A percentile compares a stretch with the other conserved stretches of the same genome.
Conservation (phyloP, 2,113 vertebrate species). For the Donacobius atricapilla region DNA sequence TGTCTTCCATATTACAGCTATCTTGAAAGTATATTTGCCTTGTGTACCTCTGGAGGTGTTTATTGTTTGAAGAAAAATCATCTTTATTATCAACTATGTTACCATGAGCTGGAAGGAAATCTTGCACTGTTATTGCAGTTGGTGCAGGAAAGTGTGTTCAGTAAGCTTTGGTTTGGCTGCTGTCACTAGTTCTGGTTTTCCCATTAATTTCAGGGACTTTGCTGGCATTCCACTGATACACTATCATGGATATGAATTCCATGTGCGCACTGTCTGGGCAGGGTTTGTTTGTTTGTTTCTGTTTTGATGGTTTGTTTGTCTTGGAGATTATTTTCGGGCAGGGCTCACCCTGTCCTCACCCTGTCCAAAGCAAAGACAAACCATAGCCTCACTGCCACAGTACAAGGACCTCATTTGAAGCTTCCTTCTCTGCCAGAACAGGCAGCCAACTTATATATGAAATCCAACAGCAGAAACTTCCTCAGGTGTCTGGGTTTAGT, state of each 20-base stretch:
- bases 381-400: not conserved
- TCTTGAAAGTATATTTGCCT: not conserved
- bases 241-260: not conserved
- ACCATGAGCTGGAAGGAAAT: not conserved
- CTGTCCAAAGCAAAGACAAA: not conserved
- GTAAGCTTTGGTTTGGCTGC: not conserved
- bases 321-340: not conserved
- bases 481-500: not conserved
- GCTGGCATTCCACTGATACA: not conserved
- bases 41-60: not conserved
- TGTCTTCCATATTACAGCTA: not conserved
- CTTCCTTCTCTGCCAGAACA: not conserved
- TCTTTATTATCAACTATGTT: not conserved
- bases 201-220: not conserved
- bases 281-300: constrained; percentile 17
- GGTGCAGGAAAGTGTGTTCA: not conserved
- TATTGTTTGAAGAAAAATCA: not conserved
- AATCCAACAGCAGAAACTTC: not conserved
- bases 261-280: not conserved
- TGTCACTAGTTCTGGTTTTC: not conserved
- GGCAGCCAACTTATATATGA: not conserved
- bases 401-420: not conserved
- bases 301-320: constrained; percentile 7
- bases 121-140: not conserved
- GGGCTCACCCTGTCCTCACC: not conserved